These are phyloP conservation scores for Hirtodrosophila cameraria DNA, from an alignment of 2,888 invertebrate genomes.

Conservation along the genomic window DNA sequence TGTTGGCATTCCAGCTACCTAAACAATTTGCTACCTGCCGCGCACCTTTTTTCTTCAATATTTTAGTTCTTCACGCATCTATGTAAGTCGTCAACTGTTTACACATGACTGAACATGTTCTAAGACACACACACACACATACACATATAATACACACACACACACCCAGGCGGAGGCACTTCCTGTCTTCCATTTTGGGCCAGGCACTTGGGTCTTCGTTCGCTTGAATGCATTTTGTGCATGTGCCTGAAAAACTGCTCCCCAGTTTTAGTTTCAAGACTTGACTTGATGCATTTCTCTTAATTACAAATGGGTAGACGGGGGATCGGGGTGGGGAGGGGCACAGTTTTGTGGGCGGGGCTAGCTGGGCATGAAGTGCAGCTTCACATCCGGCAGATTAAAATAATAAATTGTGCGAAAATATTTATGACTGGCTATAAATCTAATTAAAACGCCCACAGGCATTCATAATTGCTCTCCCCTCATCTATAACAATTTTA, in stretches of 20 bases:
- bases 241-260: conserved; percentile 19
- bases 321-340: too few relatives aligned
- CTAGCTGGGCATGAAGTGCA: conserved; percentile 32
- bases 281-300: conserved; percentile 44
- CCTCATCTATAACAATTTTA: conserved; percentile 1
- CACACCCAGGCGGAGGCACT: conserved; percentile 31
- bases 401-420: conserved; percentile 72
- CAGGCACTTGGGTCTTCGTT: conserved; percentile 6
- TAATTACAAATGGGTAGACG: conserved; percentile 59
- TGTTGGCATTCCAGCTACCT: conserved; percentile 45
- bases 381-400: conserved; percentile 69
- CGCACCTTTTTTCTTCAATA: conserved; percentile 34
- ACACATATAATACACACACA: conserved; percentile 5
- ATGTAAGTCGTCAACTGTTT: conserved; percentile 62
- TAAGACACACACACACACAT: conserved; percentile 40
- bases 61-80: conserved; percentile 16
- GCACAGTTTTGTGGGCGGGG: neutral
- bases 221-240: conserved; percentile 64
- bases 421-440: conserved; percentile 56
- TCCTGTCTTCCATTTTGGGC: conserved; percentile 71
- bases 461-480: conserved; percentile 1
- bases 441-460: conserved; percentile 45
- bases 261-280: conserved; percentile 25
- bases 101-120: conserved; percentile 73
- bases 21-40: conserved; percentile 46